Base-by-base conservation (phyloP, 2,113 vertebrate genomes). In the Phoxinus phoxinus region DNA sequence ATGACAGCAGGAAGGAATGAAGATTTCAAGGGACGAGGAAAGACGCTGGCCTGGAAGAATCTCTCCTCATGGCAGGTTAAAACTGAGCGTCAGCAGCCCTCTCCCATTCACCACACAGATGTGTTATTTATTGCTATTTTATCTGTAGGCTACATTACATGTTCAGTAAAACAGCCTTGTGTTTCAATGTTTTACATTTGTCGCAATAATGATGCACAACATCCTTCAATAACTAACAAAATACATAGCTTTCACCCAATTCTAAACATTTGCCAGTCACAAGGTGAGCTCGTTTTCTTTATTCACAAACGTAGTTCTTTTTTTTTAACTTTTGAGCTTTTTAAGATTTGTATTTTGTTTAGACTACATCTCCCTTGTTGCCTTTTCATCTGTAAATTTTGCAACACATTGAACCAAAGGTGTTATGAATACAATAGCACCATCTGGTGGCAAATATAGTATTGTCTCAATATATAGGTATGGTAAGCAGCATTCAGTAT, bases 381-480 rank as follows among this genome's bases (percentile, higher is more conserved):
- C 12, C n/a, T 44, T 8, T 44, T 59, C 3, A 37, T 58, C 19
- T n/a, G 21, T 59, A 11, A 1, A 44, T 23, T 19, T 61, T 27
- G n/a, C 23, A 44, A 63, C 7, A 44, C 7, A 1, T 3, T 30
- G 25, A 75, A 61, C 6, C 4, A 51, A 73, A 58, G 1, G 53
- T 27, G 69, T 21, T 37, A 41, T 74, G 79, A 89, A 85, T 72
- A 86, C 71, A 84, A 75, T 65, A 65, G 82, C 88, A 32, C 88
- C 90, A 89, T 63, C 90, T 90, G 85, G 81, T 91, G 91, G 87
- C 21, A 30, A 3, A 7, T 30, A 73, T 25, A 58, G 30, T 13
- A 11, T 11, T n/a, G n/a, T n/a, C n/a, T n/a, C n/a, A n/a, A 79
- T 35, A 8, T 69, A 69, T 69, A 10, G 6, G 30, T 69, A 37